Evolutionary conservation across 2,797 vertebrate genomes (phyloP), one percentile per base, ranked within the genome.

Genomic region (Sebastes taczanowskii): DNA sequence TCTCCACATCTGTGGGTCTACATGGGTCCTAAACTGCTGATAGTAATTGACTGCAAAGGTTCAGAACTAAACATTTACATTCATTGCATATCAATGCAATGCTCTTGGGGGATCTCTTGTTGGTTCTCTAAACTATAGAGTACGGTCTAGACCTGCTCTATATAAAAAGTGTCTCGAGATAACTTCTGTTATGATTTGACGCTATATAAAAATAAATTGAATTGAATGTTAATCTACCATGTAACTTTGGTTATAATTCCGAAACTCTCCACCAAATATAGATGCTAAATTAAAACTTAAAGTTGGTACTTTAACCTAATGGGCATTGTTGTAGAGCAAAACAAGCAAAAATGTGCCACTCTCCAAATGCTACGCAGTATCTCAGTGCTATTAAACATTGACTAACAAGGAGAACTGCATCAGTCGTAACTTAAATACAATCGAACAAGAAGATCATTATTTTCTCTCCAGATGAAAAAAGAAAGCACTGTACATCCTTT

Each of bases 391-490:
- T 78, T 77, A 70, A 79, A 80, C 30, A 63, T 65, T 46, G 60
- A 55, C 85, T 83, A 87, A 87, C 66, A 81, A 88, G 66, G 29
- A 63, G 27, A 82, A 63, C 52, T 8, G 49, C 77, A 67, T 77
- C 73, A 62, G 63, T 38, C 56, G 20, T 53, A 77, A 81, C 69
- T 74, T 72, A 74, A 83, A 81, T 58, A 11, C n/a, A 87, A 89
- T 77, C 10, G 69, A 88, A 73, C 9, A 11, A 71, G 32, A 79
- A 73, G 75, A 84, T 90, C 85, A 81, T 90, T 90, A 86, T 89
- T 91, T 84, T 77, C 77, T 82, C 80, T 27, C 7, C 53, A 80
- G 80, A 74, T 71, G n/a, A 80, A 88, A 77, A 82, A 68, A 32
- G 10, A 82, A 82, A 78, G 66, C 20, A 52, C 76, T 75, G 73